A percentile compares a stretch with the other conserved stretches of the same genome.
phyloP scores from a whole-genome alignment of 2,113 vertebrate genomes.

The Psittacara wagleri region DNA sequence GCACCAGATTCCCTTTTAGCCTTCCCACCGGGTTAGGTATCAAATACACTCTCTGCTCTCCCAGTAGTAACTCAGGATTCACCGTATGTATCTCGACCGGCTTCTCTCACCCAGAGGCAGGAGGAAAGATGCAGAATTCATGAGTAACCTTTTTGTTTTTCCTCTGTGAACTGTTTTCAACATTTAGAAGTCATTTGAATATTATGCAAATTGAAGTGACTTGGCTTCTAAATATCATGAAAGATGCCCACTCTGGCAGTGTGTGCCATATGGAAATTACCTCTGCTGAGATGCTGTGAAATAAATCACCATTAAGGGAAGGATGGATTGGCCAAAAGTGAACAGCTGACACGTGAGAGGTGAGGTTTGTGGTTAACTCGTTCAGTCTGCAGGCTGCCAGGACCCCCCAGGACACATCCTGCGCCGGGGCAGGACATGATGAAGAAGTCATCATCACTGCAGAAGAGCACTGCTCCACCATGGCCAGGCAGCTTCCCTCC shows the following conservation, averaged over 20 bases:
- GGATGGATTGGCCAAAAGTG: slow-evolving; percentile 5
- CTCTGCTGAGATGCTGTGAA: slow-evolving; percentile 11
- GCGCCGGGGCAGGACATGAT: rapidly evolving
- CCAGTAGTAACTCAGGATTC: neutral
- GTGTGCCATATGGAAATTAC: slow-evolving; percentile 48
- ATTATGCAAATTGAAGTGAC: slow-evolving; percentile 42
- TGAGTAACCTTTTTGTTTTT: slow-evolving; percentile 13
- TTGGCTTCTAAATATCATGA: slow-evolving; percentile 40
- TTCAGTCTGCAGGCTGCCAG: neutral
- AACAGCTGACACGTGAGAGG: neutral
- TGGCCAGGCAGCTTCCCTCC: neutral
- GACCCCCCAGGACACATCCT: neutral
- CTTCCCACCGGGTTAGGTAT: neutral
- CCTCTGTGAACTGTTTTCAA: slow-evolving; percentile 27
- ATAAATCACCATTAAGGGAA: slow-evolving; percentile 34
- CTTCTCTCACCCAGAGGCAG: neutral
- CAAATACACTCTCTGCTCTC: neutral
- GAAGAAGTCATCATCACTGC: neutral
- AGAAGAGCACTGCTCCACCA: rapidly evolving
- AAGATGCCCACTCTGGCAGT: slow-evolving; percentile 36
- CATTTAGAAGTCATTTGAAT: slow-evolving; percentile 38
- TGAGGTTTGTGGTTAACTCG: rapidly evolving
- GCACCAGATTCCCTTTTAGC: neutral
- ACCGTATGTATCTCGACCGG: neutral
- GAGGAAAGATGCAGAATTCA: neutral